A percentile compares a stretch with the other conserved stretches of the same genome.
Evolutionary conservation across 2,113 vertebrate genomes (phyloP).

Genomic region (Hyperopisus bebe): DNA sequence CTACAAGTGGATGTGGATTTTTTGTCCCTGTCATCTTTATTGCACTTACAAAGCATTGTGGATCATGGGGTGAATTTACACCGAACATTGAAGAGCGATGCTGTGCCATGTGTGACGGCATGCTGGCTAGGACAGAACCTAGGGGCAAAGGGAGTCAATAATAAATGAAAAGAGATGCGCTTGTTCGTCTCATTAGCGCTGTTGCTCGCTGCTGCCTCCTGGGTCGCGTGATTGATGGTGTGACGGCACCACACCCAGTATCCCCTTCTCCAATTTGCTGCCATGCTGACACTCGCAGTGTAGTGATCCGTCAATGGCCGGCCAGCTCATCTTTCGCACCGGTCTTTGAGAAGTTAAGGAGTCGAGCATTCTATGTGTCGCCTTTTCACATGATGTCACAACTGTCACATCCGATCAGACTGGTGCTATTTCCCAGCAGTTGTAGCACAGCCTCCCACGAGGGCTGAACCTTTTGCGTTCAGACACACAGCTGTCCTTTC

Average conservation of each 20-base stretch:
- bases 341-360: neutral
- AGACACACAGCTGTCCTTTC: neutral
- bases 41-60: neutral
- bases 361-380: neutral
- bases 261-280: conserved; percentile 19
- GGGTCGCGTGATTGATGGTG: conserved; percentile 20
- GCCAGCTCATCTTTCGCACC: neutral
- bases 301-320: neutral
- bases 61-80: neutral
- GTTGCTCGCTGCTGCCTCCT: conserved; percentile 2
- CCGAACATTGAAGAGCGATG: neutral
- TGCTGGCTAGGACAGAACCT: neutral
- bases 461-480: neutral
- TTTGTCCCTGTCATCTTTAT: neutral
- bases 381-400: neutral
- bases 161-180: conserved; percentile 19
- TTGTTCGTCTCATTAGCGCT: conserved; percentile 24
- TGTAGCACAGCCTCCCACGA: neutral
- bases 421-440: neutral
- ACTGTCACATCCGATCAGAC: neutral
- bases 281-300: neutral
- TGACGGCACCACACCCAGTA: neutral
- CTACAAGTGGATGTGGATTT: neutral
- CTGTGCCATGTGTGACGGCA: conserved; percentile 3
- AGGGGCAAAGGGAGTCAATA: conserved; percentile 1